phyloP scores from a whole-genome alignment of 2,888 invertebrate species.

The Polyploca ridens region DNA sequence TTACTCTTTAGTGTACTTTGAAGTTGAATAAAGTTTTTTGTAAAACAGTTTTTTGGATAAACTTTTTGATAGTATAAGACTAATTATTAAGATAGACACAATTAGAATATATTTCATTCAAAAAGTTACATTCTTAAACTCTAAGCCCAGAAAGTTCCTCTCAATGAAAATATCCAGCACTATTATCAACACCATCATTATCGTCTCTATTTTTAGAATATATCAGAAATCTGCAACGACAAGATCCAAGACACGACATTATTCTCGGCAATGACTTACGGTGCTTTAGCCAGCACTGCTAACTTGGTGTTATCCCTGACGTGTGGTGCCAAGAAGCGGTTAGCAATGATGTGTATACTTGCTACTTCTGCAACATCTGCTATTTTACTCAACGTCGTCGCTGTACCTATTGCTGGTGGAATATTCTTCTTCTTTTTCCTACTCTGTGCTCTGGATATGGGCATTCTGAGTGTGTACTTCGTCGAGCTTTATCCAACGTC shows the following conservation, averaged over 20 bases:
- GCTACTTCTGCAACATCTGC: constrained; percentile 59
- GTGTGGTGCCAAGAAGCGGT: constrained; percentile 68
- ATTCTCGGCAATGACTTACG: constrained; percentile 75
- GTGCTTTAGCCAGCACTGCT: constrained; percentile 67
- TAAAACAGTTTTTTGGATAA: too few species aligned
- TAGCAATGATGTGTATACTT: constrained; percentile 70
- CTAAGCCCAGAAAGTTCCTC: too few species aligned
- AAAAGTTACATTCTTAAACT: too few species aligned
- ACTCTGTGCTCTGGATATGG: constrained; percentile 74
- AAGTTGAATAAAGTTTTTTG: too few species aligned
- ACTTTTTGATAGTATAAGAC: too few species aligned
- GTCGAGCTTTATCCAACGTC: constrained; percentile 79
- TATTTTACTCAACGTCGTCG: constrained; percentile 64
- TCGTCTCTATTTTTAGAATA: constrained; percentile 36
- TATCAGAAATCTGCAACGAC: constrained; percentile 67
- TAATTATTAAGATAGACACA: too few species aligned
- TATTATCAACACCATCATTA: too few species aligned
- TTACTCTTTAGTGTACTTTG: too few species aligned
- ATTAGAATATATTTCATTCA: too few species aligned
- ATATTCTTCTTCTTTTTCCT: constrained; percentile 78
- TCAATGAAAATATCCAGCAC: too few species aligned
- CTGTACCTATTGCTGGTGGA: constrained; percentile 70
- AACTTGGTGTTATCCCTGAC: constrained; percentile 74
- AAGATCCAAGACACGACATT: constrained; percentile 74
- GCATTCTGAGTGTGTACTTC: constrained; percentile 76